Conservation (phyloP, 2,797 vertebrate genomes). For the Falco rusticolus region DNA sequence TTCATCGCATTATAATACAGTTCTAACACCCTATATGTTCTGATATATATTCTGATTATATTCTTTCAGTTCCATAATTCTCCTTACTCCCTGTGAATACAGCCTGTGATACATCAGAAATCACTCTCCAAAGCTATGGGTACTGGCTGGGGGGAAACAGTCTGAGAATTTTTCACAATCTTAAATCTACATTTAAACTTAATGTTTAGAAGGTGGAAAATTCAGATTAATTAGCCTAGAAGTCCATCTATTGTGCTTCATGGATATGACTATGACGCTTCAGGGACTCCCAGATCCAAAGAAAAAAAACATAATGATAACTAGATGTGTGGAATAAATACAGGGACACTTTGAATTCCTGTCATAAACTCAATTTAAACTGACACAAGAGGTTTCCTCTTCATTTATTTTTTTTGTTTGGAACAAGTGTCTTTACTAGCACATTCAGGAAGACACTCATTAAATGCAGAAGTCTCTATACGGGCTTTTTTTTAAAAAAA, state of each 20-base stretch:
- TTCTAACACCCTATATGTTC: background rate
- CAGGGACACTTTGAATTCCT: background rate
- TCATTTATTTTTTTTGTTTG: background rate
- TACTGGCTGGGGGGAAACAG: background rate
- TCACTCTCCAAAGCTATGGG: background rate
- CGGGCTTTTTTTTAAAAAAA: background rate
- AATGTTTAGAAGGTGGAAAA: background rate
- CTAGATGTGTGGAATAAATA: background rate
- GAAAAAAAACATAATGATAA: background rate
- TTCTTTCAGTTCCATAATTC: background rate
- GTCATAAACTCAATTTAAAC: background rate
- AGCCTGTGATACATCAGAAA: background rate
- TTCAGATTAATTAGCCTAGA: slow-evolving; percentile 22
- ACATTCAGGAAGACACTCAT: background rate
- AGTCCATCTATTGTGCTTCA: slow-evolving; percentile 32
- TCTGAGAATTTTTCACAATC: background rate
- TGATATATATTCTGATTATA: background rate
- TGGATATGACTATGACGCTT: background rate
- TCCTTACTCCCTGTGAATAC: background rate
- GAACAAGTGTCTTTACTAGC: background rate
- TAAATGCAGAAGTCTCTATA: background rate
- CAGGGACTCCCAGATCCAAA: background rate
- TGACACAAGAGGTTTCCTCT: background rate
- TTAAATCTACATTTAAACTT: background rate
- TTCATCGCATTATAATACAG: background rate